A percentile compares a stretch with the other conserved stretches of the same genome.
Conservation (phyloP, 92 coral and sea anemone genomes). For the Palythoa grandiflora region DNA sequence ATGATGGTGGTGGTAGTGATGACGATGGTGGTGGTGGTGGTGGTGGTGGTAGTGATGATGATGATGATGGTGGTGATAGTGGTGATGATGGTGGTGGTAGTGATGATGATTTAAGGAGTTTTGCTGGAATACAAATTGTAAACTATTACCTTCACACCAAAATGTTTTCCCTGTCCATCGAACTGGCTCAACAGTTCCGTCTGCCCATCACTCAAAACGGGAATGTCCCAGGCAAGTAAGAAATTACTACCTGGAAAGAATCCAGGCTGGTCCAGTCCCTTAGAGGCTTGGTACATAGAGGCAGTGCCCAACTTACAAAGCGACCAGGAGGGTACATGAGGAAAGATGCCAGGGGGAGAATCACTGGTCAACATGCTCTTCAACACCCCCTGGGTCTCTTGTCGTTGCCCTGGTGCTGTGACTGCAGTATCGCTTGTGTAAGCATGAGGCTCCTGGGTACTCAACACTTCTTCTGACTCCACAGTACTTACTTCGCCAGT, state of each 20-base stretch:
- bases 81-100: too few relatives aligned
- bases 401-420: conserved; percentile 53
- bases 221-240: conserved; percentile 97
- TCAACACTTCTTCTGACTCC: conserved; percentile 84
- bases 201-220: conserved; percentile 86
- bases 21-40: background rate
- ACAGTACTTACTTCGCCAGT: conserved; percentile 88
- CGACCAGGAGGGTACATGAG: conserved; percentile 97
- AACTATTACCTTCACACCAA: conserved; percentile 72
- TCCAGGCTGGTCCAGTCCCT: conserved; percentile 96
- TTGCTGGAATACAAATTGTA: background rate
- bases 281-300: conserved; percentile 85
- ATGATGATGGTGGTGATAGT: too few relatives aligned
- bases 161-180: conserved; percentile 91
- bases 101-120: background rate
- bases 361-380: conserved; percentile 95
- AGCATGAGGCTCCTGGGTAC: conserved; percentile 69
- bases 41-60: too few relatives aligned
- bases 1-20: background rate
- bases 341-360: conserved; percentile 80
- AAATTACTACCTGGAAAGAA: conserved; percentile 98
- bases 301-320: conserved; percentile 93
- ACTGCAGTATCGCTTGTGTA: conserved; percentile 50
- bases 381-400: conserved; percentile 74
- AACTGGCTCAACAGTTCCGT: conserved; percentile 89